A percentile compares a stretch with the other conserved stretches of the same genome.
Conservation (phyloP, 2,113 vertebrate genomes). For the Corythornis vintsioides region DNA sequence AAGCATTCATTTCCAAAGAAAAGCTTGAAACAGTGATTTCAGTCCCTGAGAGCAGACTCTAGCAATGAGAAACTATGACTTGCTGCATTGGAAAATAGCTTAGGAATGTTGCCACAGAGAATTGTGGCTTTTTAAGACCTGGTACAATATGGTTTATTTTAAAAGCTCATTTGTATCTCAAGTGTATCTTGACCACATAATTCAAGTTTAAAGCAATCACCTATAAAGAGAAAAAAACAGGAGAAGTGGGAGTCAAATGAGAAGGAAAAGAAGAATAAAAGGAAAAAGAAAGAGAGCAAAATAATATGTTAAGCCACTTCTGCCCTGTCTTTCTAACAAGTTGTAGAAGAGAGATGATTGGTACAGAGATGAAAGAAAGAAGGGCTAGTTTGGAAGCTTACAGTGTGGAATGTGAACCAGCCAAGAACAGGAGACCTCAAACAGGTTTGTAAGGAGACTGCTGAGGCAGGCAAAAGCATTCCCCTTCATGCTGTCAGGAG, state of each 20-base stretch:
- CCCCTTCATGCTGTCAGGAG: not conserved
- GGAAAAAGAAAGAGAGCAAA: not conserved
- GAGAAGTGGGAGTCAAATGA: not conserved
- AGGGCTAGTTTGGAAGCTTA: not conserved
- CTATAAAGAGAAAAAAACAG: not conserved
- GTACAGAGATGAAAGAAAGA: not conserved
- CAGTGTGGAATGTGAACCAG: not conserved
- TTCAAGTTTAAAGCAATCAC: not conserved
- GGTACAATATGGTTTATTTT: not conserved
- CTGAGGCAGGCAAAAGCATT: not conserved
- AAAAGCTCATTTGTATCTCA: not conserved
- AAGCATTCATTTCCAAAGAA: conserved; percentile 2
- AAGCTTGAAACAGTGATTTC: not conserved
- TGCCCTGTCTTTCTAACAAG: not conserved
- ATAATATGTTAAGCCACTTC: not conserved
- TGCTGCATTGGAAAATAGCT: not conserved
- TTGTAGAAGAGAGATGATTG: not conserved
- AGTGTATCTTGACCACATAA: not conserved
- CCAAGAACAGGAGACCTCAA: not conserved
- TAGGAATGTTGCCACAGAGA: not conserved
- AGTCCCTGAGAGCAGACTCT: not conserved
- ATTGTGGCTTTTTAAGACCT: not conserved
- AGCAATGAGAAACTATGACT: conserved; percentile 4
- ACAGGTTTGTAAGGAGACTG: not conserved
- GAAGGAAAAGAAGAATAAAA: not conserved